phyloP scores from a whole-genome alignment of 2,113 vertebrate genomes.

The Odontophorus gujanensis region DNA sequence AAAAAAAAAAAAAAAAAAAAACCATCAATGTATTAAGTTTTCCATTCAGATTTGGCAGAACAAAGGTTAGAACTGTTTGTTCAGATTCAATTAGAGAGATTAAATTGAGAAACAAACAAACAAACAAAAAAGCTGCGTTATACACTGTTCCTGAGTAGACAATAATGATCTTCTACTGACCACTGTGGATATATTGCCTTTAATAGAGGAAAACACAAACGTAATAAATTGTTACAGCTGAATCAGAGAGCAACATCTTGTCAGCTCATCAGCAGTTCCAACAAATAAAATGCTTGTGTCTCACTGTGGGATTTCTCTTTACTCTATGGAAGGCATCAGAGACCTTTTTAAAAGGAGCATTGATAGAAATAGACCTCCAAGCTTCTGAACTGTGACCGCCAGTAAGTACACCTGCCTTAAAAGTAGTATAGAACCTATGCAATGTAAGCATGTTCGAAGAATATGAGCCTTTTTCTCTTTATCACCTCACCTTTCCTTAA shows the following conservation, averaged over 20 bases:
- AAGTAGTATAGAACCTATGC: neutral
- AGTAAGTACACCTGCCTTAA: neutral
- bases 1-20: neutral
- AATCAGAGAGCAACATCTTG: neutral
- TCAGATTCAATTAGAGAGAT: neutral
- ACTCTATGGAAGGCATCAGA: neutral
- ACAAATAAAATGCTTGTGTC: neutral
- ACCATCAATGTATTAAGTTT: neutral
- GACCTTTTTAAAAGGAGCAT: neutral
- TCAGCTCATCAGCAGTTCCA: neutral
- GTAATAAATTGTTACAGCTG: neutral
- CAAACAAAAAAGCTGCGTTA: neutral
- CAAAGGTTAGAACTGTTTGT: neutral
- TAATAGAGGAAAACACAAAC: neutral
- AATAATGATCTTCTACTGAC: neutral
- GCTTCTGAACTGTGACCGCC: neutral
- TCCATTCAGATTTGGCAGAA: neutral
- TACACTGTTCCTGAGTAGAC: neutral
- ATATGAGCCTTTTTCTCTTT: neutral
- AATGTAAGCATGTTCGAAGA: neutral
- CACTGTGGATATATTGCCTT: fast-evolving
- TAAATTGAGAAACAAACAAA: neutral
- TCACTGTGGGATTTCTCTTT: neutral
- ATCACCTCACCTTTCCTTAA: neutral
- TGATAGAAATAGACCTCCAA: neutral